These are phyloP conservation scores for Drosophila testacea DNA, from an alignment of 2,888 invertebrate genomes.

Conservation along the genomic window DNA sequence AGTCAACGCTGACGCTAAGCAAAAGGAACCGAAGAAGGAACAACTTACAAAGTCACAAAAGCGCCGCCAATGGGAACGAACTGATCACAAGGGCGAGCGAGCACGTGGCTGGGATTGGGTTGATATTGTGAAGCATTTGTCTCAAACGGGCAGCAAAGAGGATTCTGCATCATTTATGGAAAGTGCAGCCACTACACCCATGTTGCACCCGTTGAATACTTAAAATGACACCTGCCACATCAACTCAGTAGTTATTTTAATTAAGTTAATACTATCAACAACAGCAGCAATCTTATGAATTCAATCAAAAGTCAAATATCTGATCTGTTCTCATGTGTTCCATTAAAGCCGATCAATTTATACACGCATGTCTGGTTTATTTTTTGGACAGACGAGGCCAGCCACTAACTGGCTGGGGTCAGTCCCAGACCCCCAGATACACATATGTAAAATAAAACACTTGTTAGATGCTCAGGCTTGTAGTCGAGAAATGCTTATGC, in stretches of 20 bases:
- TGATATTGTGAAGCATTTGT: constrained; percentile 97
- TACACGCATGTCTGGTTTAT: constrained; percentile 42
- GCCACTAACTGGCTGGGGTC: constrained; percentile 50
- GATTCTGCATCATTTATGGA: constrained; percentile 57
- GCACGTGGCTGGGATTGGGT: constrained; percentile 98
- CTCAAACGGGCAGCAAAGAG: constrained; percentile 88
- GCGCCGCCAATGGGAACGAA: constrained; percentile 93
- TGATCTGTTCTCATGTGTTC: constrained; percentile 38
- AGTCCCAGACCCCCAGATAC: constrained; percentile 12
- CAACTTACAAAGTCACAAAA: constrained; percentile 97
- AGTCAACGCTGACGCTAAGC: constrained; percentile 83
- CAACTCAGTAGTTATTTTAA: constrained; percentile 30
- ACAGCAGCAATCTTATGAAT: constrained; percentile 23
- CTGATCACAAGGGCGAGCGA: constrained; percentile 93
- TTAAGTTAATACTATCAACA: constrained; percentile 22
- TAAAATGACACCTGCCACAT: constrained; percentile 21
- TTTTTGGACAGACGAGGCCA: constrained; percentile 52
- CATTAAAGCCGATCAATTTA: constrained; percentile 65
- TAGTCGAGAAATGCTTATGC: constrained; percentile 29
- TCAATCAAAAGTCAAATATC: constrained; percentile 36
- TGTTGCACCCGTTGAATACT: constrained; percentile 46
- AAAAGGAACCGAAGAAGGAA: constrained; percentile 90
- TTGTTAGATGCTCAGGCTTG: constrained; percentile 10
- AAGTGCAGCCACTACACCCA: constrained; percentile 34
- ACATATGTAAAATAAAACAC: constrained; percentile 40